phyloP scores from a whole-genome alignment of 2,113 vertebrate species.

The Bufo gargarizans region DNA sequence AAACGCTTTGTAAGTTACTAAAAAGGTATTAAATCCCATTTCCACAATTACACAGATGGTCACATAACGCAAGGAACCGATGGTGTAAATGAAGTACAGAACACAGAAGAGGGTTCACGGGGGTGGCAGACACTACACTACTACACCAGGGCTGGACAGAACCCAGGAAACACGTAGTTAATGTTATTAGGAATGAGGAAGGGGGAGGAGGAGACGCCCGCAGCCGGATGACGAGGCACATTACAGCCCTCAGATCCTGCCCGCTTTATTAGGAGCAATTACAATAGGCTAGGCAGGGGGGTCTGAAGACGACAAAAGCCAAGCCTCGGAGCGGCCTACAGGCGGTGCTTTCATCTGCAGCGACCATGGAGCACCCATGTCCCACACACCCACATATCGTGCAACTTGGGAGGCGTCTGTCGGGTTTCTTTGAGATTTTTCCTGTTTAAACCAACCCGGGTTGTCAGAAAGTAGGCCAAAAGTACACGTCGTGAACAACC shows the following conservation, averaged over 20 bases:
- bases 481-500: neutral
- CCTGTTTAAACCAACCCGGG: neutral
- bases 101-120: too few relatives aligned
- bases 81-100: too few relatives aligned
- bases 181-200: neutral
- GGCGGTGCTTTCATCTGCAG: neutral
- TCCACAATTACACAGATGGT: too few relatives aligned
- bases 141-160: neutral
- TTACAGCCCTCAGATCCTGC: neutral
- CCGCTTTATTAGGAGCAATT: neutral
- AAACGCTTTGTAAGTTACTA: too few relatives aligned
- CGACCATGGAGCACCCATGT: neutral
- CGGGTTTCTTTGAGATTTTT: neutral
- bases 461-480: neutral
- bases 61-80: too few relatives aligned
- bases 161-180: neutral
- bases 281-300: neutral
- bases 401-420: neutral
- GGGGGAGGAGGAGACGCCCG: neutral
- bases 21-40: too few relatives aligned
- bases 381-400: constrained; percentile 12
- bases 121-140: neutral
- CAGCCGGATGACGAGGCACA: constrained; percentile 9
- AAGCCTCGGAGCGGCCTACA: neutral
- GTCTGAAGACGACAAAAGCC: neutral